Base-by-base conservation (phyloP, 2,113 vertebrate species). In the Paratilapia polleni region DNA sequence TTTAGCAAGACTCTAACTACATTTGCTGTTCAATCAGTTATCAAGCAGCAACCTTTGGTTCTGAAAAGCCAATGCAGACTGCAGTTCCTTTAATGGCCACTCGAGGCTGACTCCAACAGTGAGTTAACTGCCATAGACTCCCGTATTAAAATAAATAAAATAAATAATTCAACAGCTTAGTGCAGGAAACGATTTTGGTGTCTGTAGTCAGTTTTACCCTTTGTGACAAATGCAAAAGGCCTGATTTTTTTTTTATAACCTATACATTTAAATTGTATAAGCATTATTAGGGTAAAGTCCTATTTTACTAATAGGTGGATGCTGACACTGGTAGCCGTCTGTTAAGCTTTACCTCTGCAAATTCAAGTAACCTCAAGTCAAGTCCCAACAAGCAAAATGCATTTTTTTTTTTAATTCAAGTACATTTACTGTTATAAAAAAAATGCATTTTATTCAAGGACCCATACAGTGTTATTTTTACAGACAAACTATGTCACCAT, bases 401-500 rank as follows among this genome's bases (percentile, higher is more conserved):
- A n/a, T 73, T 73, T n/a, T n/a, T n/a, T n/a, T n/a, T n/a, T 73
- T 34, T 54, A 73, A 73, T n/a, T 73, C 19, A 54, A 73, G 47
- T 73, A 73, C 47, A 54, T 73, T 54, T 73, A 10, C 47, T 73
- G 19, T 73, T 68, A 14, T 28, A 49, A 68, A 66, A 66, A 47
- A 66, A 66, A 47, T 66, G 22, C 14, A 47, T 68, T 47, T 68
- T 54, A 34, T 54, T 73, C 26, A 20, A 73, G 66, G 43, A 73
- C 17, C 66, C 3, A 4, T 54, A 26, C 47, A 8, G 47, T 73
- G 68, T 73, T 73, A 73, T 34, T 84, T 82, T 28, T 31, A 75
- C 22, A 73, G 49, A 63, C 15, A n/a, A 38, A 22, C 56, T 43
- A 52, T 63, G 59, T 24, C 47, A 3, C 19, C 38, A 26, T 68